phyloP scores from a whole-genome alignment of 2,888 invertebrate species.

The Sinotaia quadrata region DNA sequence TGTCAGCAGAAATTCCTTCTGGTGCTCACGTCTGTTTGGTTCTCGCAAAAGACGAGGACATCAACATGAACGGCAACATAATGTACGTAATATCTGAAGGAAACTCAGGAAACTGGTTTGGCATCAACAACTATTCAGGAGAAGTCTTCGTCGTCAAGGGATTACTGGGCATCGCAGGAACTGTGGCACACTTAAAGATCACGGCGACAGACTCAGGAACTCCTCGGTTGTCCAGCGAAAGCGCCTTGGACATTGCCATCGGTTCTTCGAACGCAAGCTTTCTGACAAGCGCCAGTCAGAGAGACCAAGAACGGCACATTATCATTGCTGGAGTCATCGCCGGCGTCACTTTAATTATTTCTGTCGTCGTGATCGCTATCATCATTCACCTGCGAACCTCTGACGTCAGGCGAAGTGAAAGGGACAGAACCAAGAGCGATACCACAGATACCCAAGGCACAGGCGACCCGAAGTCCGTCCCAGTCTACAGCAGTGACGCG shows the following conservation, averaged over 20 bases:
- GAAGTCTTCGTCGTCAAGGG: conserved; percentile 42
- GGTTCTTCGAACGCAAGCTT: conserved; percentile 42
- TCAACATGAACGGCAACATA: conserved; percentile 23
- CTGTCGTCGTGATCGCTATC: conserved; percentile 34
- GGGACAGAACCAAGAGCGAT: background rate
- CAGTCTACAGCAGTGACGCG: background rate
- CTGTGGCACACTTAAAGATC: conserved; percentile 41
- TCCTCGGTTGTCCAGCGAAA: conserved; percentile 40
- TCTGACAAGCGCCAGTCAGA: background rate
- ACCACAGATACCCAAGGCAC: background rate
- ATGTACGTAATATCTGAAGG: conserved; percentile 32
- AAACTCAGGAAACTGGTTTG: conserved; percentile 28
- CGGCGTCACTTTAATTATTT: conserved; percentile 37
- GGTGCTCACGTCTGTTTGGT: conserved; percentile 15
- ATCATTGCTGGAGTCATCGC: conserved; percentile 38
- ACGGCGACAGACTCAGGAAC: conserved; percentile 45
- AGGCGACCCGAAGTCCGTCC: background rate
- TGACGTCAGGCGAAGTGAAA: conserved; percentile 14
- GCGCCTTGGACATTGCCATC: conserved; percentile 41
- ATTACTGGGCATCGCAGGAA: conserved; percentile 36
- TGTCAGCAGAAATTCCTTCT: conserved; percentile 36
- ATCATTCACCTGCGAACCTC: conserved; percentile 32
- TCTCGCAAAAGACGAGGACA: conserved; percentile 12
- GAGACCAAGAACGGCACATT: conserved; percentile 29
- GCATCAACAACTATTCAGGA: conserved; percentile 48